Evolutionary conservation across 2,888 invertebrate genomes (phyloP), one percentile per base, ranked within the genome.

Genomic region (Synanthedon andrenaeformis): DNA sequence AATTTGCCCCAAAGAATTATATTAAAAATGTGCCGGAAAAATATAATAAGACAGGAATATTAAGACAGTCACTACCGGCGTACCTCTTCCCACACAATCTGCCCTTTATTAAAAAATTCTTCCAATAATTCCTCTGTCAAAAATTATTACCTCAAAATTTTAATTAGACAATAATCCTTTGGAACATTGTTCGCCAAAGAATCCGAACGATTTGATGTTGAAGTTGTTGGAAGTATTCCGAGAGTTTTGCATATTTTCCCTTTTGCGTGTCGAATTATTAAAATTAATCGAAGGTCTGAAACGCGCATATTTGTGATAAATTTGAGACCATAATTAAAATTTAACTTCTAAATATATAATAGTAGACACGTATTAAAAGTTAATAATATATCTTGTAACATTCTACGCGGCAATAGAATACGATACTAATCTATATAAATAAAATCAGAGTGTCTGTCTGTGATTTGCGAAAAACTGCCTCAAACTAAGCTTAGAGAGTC

Each of bases 151-250:
- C 49, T 17, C 4, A 12, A 66, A 65, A 63, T 66, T 65, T 69
- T 65, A 70, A 70, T 70, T 67, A 67, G 60, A 64, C 62, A 66
- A 66, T 68, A 68, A 67, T 64, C 66, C 63, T 67, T 65, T 59
- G 60, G 56, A 61, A 17, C 61, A 64, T 60, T 59, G 59, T 60
- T 62, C 58, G 42, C 53, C 51, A 52, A 69, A 66, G 69, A 66
- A 72, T 70, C 60, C 57, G 35, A 52, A 53, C 62, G 57, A 70
- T 70, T 72, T 65, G 64, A 64, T 66, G 66, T 55, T 58, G 58
- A 63, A 72, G 60, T 69, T 69, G 51, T 54, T 59, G 59, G 57
- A 58, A 61, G 17, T 4, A 49, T 49, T 60, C 59, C 52, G 56
- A 6, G 45, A 35, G 57, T 53, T 58, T 51, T 51, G 62, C 58